Base-by-base conservation (phyloP, 1,140 invertebrate genomes). In the Eufriesea mexicana region DNA sequence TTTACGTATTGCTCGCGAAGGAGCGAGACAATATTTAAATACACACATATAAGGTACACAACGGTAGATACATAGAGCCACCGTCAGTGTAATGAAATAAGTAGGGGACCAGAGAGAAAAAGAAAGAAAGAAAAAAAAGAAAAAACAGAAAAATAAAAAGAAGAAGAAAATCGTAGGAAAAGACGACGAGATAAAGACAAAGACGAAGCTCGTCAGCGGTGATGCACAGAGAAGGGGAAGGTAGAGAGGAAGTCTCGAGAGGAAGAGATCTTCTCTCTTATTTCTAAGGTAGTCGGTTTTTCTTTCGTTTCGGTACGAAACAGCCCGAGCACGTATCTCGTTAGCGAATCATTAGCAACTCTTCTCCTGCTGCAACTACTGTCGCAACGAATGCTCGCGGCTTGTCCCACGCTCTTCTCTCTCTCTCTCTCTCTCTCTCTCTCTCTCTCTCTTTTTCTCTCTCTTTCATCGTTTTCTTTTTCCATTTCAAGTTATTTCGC, bases 281-380 rank as follows among this genome's bases (percentile, higher is more conserved):
- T 74, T 87, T 45, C 45, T 74, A 66, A 79, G 72, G 70, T 54
- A 57, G 64, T 73, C 71, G 47, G 76, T 83, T 79, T 76, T 83
- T 87, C 78, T 83, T 77, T 81, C 83, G 70, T 79, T 68, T 70
- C 42, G 35, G 61, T 77, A 61, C 45, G 59, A 90, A 90, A 86
- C 84, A 86, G 82, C 88, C 81, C 84, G 86, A 86, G 89, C 87
- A 87, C 87, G 87, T 88, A 89, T 87, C 90, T 92, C 90, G 91
- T 92, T 92, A 92, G 89, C 87, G 89, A 91, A 91, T 91, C 91
- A 92, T 92, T 91, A 92, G 90, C 89, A 88, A 89, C 86, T 87
- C 88, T 91, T 86, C 82, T 83, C 82, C 67, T 83, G 80, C 84
- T 77, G 79, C 76, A 81, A 73, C 77, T 86, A 78, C 64, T 71